Percentiles rank a stretch among this genome's conserved stretches.
Conservation (phyloP, 64 coral and sea anemone genomes). For the Montipora capricornis region DNA sequence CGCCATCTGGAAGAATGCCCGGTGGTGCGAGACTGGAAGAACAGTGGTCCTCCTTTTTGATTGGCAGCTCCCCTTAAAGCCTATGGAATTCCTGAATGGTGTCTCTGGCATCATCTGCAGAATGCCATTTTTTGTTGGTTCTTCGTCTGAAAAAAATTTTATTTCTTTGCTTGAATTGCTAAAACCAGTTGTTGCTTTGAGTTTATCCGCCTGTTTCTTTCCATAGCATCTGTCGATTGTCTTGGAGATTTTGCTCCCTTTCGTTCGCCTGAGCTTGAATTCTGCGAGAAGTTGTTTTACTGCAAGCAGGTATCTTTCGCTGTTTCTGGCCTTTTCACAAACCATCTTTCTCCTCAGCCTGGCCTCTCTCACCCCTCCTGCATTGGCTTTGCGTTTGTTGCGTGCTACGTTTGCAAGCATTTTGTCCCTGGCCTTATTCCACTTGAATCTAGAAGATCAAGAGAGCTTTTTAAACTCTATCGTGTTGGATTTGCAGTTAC, state of each 20-base stretch:
- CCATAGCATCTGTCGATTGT: slow-evolving; percentile 49
- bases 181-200: slow-evolving; percentile 61
- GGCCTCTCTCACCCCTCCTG: slow-evolving; percentile 9
- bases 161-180: slow-evolving; percentile 46
- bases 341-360: slow-evolving; percentile 60
- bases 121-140: slow-evolving; percentile 62
- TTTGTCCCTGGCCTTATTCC: slow-evolving; percentile 27
- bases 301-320: slow-evolving; percentile 49
- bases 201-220: slow-evolving; percentile 21
- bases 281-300: slow-evolving; percentile 36
- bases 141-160: slow-evolving; percentile 44
- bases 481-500: neutral
- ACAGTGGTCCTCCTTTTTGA: neutral
- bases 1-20: too few species aligned
- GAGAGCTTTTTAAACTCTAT: neutral
- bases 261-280: slow-evolving; percentile 58
- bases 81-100: slow-evolving; percentile 60
- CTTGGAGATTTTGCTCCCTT: slow-evolving; percentile 67
- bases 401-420: neutral
- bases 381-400: slow-evolving; percentile 45
- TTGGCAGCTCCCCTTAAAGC: slow-evolving; percentile 40
- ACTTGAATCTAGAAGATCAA: slow-evolving; percentile 49
- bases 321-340: neutral
- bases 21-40: too few species aligned
- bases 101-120: slow-evolving; percentile 46